Evolutionary conservation across 23 tunicate species (phyloP).

Genomic region (Trididemnum clinides): DNA sequence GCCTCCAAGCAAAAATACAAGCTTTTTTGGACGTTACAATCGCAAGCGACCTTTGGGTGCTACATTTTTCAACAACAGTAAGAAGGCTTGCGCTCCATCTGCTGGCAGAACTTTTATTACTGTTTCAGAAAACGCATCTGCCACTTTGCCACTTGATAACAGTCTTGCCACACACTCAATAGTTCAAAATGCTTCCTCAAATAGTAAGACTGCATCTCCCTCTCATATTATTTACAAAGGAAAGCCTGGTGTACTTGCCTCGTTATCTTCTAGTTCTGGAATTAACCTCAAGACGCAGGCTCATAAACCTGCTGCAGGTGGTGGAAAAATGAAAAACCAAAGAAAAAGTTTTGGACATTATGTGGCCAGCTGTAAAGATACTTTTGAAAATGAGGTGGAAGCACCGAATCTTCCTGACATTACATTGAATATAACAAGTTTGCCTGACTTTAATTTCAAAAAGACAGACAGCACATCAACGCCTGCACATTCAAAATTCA

Average conservation of each 20-base stretch:
- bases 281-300: not conserved
- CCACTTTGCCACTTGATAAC: constrained; percentile 25
- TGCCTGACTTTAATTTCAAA: constrained; percentile 23
- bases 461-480: constrained; percentile 20
- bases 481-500: constrained; percentile 3
- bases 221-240: not conserved
- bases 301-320: not conserved
- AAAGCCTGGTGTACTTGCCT: constrained; percentile 15
- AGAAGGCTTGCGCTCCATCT: not conserved
- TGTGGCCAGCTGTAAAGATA: not conserved
- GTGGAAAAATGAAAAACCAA: constrained; percentile 20
- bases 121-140: not conserved
- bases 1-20: constrained; percentile 6
- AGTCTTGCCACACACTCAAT: constrained; percentile 12
- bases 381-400: not conserved
- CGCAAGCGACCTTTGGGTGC: constrained; percentile 17
- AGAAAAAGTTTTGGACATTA: constrained; percentile 8
- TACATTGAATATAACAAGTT: not conserved
- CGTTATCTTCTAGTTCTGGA: constrained; percentile 5
- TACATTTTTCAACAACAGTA: not conserved
- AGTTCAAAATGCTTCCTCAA: not conserved
- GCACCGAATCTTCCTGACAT: not conserved
- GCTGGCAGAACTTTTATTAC: not conserved
- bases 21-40: not conserved
- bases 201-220: not conserved